These are phyloP conservation scores for Alexandromys fortis DNA, from an alignment of 2,113 vertebrate species.

Conservation along the genomic window DNA sequence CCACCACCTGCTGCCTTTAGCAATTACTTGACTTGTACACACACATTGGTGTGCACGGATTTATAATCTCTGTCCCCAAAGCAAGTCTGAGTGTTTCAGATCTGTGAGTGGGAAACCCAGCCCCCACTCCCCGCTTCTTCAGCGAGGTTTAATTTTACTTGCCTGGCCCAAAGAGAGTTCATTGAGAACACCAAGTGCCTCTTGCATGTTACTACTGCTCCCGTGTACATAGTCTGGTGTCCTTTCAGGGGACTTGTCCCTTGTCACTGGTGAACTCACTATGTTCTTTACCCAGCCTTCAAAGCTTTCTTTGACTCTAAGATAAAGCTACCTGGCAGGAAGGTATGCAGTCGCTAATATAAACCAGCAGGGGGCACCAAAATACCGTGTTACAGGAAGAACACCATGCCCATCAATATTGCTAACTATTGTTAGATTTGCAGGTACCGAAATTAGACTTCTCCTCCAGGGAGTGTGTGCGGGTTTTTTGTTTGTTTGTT, in stretches of 20 bases:
- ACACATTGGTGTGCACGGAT: no score
- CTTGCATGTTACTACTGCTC: not conserved
- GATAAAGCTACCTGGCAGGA: not conserved
- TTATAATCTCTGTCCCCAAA: not conserved
- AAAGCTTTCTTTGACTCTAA: no score
- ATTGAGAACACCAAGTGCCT: no score
- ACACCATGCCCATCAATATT: not conserved
- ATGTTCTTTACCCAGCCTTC: not conserved
- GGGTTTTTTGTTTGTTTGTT: not conserved
- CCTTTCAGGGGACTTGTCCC: not conserved
- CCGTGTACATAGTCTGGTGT: not conserved
- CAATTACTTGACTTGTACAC: no score
- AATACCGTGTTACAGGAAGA: not conserved
- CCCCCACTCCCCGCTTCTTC: not conserved
- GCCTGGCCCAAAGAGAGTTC: not conserved
- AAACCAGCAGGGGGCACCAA: constrained; percentile 36
- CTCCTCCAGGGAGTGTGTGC: no score
- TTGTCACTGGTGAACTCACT: not conserved
- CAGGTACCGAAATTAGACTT: not conserved
- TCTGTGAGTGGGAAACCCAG: not conserved
- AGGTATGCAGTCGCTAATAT: not conserved
- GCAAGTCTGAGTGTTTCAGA: not conserved
- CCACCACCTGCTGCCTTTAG: no score
- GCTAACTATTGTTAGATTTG: not conserved
- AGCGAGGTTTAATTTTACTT: not conserved